Base-by-base conservation (phyloP, 1,140 invertebrate species). In the Phortica variegata region DNA sequence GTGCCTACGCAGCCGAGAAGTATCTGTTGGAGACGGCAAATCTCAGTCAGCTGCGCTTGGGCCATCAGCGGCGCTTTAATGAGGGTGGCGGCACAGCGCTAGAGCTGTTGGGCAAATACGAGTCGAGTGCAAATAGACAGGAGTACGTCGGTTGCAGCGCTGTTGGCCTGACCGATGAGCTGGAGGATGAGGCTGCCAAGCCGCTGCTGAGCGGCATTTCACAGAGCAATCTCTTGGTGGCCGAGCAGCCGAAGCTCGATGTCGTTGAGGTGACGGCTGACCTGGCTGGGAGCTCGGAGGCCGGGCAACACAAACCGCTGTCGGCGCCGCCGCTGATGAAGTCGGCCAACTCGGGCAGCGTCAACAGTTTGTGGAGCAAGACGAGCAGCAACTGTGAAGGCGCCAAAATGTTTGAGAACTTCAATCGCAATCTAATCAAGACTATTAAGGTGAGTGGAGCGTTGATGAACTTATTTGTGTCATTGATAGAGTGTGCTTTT, bases 351-450 rank as follows among this genome's bases (percentile, higher is more conserved):
- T 63, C 66, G 5, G 74, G 75, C 41, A 75, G 61, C 47, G 65
- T 65, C 1, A 75, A 75, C 42, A 75, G 73, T 21, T 52, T 75
- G 31, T 75, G 73, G 73, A 75, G 70, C 54, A 58, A 50, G 26
- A 66, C 68, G 45, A 71, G 66, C 19, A 73, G 70, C 61, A 73
- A 65, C 49, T 70, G 70, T 40, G 73, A 76, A 33, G 73, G 74
- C 15, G 68, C 73, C 41, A 74, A 74, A 50, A 73, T 76, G 60
- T 76, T 76, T 15, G 74, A 76, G 47, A 74, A 60, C 13, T 76
- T 76, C 52, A 76, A 76, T 41, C 47, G 71, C 36, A 76, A 76
- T 58, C 60, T 76, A 17, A 76, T 76, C 15, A 76, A 76, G 52
- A 75, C 73, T 0, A 76, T 76, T 1, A 76, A 76, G 73, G 74